A percentile compares a stretch with the other conserved stretches of the same genome.
phyloP scores from a whole-genome alignment of 2,888 invertebrate species.

The Phasia obesa region DNA sequence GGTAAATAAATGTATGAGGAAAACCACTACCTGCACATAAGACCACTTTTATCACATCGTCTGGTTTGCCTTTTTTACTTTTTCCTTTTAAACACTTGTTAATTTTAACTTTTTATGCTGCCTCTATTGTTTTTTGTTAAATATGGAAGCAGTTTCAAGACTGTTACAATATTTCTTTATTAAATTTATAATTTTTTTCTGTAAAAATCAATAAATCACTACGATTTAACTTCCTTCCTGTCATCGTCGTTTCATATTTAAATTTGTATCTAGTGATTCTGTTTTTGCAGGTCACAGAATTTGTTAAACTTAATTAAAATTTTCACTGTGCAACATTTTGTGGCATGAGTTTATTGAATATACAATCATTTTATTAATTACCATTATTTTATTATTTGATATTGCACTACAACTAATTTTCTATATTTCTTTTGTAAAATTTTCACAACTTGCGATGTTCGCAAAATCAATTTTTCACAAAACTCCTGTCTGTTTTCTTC shows the following conservation, averaged over 20 bases:
- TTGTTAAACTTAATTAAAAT: slow-evolving; percentile 41
- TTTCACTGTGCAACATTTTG: too few relatives aligned
- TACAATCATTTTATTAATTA: not conserved
- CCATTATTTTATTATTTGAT: slow-evolving; percentile 29
- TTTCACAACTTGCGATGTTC: slow-evolving; percentile 46
- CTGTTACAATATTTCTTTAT: not conserved
- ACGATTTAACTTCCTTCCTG: slow-evolving; percentile 65
- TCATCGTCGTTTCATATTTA: slow-evolving; percentile 45
- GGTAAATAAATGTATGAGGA: not conserved
- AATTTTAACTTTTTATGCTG: slow-evolving; percentile 14
- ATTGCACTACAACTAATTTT: slow-evolving; percentile 31
- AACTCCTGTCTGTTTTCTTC: slow-evolving; percentile 50
- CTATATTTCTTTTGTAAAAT: slow-evolving; percentile 21
- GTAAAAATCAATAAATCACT: slow-evolving; percentile 72
- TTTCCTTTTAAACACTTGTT: slow-evolving; percentile 48
- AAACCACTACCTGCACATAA: slow-evolving; percentile 55
- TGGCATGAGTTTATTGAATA: not conserved
- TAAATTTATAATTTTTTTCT: slow-evolving; percentile 42
- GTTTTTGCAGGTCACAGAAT: slow-evolving; percentile 23
- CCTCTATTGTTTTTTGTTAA: not conserved
- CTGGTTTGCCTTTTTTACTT: not conserved
- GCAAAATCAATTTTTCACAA: slow-evolving; percentile 64
- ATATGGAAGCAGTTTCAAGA: not conserved
- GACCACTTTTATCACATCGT: slow-evolving; percentile 14
- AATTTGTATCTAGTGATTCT: slow-evolving; percentile 60